Evolutionary conservation across 2,113 vertebrate genomes (phyloP).

Genomic region (Chrysochloris asiatica): DNA sequence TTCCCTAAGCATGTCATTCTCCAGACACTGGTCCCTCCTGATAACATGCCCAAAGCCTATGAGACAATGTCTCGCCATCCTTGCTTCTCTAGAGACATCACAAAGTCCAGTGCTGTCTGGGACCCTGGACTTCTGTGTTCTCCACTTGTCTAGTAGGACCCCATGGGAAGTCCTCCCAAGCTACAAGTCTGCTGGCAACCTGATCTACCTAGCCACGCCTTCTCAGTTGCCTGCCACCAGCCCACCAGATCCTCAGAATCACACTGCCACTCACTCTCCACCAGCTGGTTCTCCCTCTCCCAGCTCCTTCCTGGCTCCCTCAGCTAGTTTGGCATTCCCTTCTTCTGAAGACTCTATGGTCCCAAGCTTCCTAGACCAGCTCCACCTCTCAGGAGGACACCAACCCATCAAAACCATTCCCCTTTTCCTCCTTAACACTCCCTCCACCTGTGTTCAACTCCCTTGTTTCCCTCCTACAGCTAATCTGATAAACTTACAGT

Average conservation of each 20-base stretch:
- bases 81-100: not conserved
- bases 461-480: not conserved
- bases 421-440: not conserved
- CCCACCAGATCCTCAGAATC: rapidly evolving
- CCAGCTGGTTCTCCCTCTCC: not conserved
- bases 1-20: no score
- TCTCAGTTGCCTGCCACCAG: not conserved
- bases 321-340: not conserved
- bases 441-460: not conserved
- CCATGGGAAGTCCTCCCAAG: not conserved
- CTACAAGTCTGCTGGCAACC: not conserved
- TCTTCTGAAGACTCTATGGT: not conserved
- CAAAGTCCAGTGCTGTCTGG: not conserved
- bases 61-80: no score
- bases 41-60: no score
- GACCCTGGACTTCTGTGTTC: not conserved
- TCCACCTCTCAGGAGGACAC: not conserved
- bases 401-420: not conserved
- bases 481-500: not conserved
- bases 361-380: not conserved
- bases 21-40: no score
- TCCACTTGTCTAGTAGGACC: not conserved
- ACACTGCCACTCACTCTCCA: not conserved
- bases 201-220: not conserved
- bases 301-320: not conserved